These are phyloP conservation scores for Drosophila erecta DNA, from an alignment of 1,140 invertebrate genomes.

Conservation along the genomic window DNA sequence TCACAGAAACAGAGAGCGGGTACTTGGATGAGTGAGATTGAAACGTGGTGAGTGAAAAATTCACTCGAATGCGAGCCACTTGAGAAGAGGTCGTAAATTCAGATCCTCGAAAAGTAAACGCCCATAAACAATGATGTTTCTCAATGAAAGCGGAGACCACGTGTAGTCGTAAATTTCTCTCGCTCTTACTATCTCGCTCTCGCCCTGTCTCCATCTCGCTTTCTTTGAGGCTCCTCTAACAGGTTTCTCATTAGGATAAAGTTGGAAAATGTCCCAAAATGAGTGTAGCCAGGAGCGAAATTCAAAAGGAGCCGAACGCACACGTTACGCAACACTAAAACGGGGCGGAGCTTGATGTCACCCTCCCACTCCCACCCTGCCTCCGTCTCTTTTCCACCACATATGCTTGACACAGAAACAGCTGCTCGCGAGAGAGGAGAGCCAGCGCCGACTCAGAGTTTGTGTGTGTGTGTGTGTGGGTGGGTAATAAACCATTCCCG, in stretches of 20 bases:
- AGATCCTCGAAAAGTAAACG: slow-evolving; percentile 71
- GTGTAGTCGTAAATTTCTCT: slow-evolving; percentile 72
- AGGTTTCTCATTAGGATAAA: slow-evolving; percentile 78
- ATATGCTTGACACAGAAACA: slow-evolving; percentile 75
- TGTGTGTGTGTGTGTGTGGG: slow-evolving; percentile 22
- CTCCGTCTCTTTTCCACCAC: slow-evolving; percentile 62
- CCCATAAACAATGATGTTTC: slow-evolving; percentile 82
- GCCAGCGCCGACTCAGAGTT: slow-evolving; percentile 47
- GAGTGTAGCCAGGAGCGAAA: slow-evolving; percentile 1
- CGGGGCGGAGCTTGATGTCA: slow-evolving; percentile 65
- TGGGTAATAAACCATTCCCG: slow-evolving; percentile 81
- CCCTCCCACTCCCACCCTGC: slow-evolving; percentile 52
- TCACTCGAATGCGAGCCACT: slow-evolving; percentile 42
- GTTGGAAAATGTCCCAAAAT: slow-evolving; percentile 35
- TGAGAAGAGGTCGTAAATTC: slow-evolving; percentile 71
- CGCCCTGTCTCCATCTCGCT: slow-evolving; percentile 9
- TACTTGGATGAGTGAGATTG: slow-evolving; percentile 31
- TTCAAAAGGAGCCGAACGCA: slow-evolving; percentile 2
- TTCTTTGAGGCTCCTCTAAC: slow-evolving; percentile 62
- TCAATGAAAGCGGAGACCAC: slow-evolving; percentile 74
- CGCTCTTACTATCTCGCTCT: slow-evolving; percentile 49
- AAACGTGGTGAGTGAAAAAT: slow-evolving; percentile 14
- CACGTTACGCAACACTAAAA: slow-evolving; percentile 63
- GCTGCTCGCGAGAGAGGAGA: slow-evolving; percentile 62
- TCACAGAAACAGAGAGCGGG: slow-evolving; percentile 20